These are phyloP conservation scores for Cuculus canorus DNA, from an alignment of 2,797 vertebrate species.

Conservation along the genomic window DNA sequence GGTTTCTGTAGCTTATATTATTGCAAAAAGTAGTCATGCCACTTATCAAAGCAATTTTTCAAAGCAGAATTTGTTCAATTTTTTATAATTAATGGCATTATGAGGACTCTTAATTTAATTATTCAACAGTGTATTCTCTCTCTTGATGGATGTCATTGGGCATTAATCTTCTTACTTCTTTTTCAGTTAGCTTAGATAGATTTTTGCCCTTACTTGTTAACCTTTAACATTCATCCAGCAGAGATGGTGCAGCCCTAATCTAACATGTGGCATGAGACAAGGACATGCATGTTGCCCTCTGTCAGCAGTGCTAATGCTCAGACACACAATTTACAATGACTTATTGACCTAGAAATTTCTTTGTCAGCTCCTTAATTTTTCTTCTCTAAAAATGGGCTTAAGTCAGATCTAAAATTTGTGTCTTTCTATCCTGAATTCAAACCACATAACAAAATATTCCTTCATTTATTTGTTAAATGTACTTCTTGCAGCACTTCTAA, in stretches of 20 bases:
- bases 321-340: background rate
- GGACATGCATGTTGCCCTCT: background rate
- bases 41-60: constrained; percentile 24
- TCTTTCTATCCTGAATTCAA: background rate
- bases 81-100: constrained; percentile 30
- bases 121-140: constrained; percentile 26
- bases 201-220: constrained; percentile 20
- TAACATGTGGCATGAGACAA: background rate
- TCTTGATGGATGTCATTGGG: constrained; percentile 29
- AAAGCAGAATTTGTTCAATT: background rate
- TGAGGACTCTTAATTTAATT: constrained; percentile 20
- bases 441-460: background rate
- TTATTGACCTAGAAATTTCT: background rate
- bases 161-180: constrained; percentile 23
- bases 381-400: background rate
- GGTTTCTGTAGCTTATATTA: background rate
- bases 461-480: background rate
- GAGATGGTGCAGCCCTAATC: background rate
- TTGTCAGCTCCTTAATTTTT: background rate
- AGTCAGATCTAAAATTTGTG: background rate
- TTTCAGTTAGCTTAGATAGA: background rate
- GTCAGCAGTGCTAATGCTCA: background rate
- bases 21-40: background rate
- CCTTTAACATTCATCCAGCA: background rate
- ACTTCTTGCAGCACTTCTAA: background rate